Conservation (phyloP, 2,797 vertebrate genomes). For the Strix occidentalis region DNA sequence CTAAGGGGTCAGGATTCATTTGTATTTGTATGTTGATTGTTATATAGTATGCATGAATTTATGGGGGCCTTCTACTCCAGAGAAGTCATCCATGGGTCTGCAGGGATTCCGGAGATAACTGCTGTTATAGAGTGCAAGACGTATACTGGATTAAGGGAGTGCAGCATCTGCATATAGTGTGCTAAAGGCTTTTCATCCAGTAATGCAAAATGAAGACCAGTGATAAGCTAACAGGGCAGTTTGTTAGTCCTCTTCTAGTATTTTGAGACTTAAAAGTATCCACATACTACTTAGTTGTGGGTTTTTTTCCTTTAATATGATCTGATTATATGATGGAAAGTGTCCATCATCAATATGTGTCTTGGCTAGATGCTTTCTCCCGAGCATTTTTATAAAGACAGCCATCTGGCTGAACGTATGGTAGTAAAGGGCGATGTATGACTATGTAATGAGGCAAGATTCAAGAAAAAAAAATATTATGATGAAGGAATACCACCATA, state of each 20-base stretch:
- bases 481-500: neutral
- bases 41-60: neutral
- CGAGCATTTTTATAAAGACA: neutral
- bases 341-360: neutral
- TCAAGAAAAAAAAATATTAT: neutral
- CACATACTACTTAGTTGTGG: neutral
- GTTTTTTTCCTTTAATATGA: neutral
- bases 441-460: neutral
- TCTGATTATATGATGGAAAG: neutral
- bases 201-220: neutral
- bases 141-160: neutral
- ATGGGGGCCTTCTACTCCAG: neutral
- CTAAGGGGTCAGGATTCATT: neutral
- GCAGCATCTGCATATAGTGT: neutral
- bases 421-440: neutral
- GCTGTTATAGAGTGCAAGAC: neutral
- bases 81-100: neutral
- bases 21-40: neutral
- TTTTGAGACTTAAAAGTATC: neutral
- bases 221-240: neutral
- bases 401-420: constrained; percentile 7
- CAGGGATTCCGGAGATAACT: neutral
- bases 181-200: neutral
- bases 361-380: constrained; percentile 31
- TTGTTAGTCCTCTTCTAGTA: neutral